Evolutionary conservation across 2,797 vertebrate species (phyloP).

Genomic region (Macropus fuliginosus): DNA sequence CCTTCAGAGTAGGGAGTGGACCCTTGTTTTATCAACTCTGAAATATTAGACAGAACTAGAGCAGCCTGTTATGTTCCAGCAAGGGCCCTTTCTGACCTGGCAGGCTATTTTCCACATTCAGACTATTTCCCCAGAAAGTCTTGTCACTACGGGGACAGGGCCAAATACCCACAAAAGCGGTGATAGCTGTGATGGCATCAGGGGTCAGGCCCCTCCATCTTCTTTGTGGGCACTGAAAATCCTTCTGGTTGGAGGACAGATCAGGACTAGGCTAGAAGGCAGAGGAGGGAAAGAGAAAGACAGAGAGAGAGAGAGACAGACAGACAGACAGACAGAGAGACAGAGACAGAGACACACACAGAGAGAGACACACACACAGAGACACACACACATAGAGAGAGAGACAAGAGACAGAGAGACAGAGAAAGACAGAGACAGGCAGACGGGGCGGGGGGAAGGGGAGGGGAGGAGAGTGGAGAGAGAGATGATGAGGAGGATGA

Average conservation of each 20-base stretch:
- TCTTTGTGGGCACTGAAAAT: not conserved
- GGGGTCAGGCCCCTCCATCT: not conserved
- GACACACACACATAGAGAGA: too few relatives aligned
- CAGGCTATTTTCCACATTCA: not conserved
- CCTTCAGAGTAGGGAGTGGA: not conserved
- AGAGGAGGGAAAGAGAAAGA: not conserved
- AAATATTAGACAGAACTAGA: fast-evolving
- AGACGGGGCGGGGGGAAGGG: not conserved
- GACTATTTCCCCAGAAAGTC: not conserved
- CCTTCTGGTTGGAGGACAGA: not conserved
- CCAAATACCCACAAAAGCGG: not conserved
- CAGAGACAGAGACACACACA: too few relatives aligned
- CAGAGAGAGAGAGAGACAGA: not conserved
- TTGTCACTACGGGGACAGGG: not conserved
- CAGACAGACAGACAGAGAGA: not conserved
- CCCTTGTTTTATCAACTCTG: fast-evolving
- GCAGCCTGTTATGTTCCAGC: not conserved
- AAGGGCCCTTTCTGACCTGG: not conserved
- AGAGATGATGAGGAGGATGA: not conserved
- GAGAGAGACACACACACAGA: too few relatives aligned
- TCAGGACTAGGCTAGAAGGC: constrained; percentile 20
- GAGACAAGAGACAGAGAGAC: too few relatives aligned
- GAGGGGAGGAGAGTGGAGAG: too few relatives aligned
- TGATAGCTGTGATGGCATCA: not conserved
- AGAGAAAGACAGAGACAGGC: too few relatives aligned